A percentile compares a stretch with the other conserved stretches of the same genome.
These are phyloP conservation scores for Polypterus bichir DNA, from an alignment of 2,113 vertebrate genomes.

Conservation along the genomic window DNA sequence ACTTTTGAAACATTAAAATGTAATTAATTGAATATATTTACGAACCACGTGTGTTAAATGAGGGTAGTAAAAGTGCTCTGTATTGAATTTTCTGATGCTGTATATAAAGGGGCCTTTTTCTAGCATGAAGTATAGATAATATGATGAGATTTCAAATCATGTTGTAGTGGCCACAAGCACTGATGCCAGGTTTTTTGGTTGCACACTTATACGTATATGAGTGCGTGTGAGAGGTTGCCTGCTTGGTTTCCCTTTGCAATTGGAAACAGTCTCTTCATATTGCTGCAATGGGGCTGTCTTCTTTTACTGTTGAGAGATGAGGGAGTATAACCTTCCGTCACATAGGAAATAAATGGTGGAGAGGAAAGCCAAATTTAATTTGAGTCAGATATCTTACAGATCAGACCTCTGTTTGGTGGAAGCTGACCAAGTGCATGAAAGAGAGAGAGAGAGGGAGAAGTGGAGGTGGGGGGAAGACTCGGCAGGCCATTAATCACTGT, in stretches of 20 bases:
- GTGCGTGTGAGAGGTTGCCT: no score
- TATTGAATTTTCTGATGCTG: no score
- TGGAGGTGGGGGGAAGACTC: conserved; percentile 53
- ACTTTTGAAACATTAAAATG: no score
- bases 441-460: conserved; percentile 43
- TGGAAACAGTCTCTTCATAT: conserved; percentile 64
- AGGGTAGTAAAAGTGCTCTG: no score
- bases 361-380: conserved; percentile 79
- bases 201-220: no score
- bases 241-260: conserved; percentile 43
- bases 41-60: no score
- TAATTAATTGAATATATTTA: no score
- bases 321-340: conserved; percentile 74
- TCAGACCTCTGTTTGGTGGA: conserved; percentile 60
- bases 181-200: no score
- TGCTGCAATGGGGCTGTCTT: conserved; percentile 66
- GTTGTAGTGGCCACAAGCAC: no score
- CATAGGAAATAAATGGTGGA: conserved; percentile 76
- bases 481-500: conserved; percentile 68
- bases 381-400: conserved; percentile 72
- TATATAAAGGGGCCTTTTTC: no score
- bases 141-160: no score
- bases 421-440: conserved; percentile 46
- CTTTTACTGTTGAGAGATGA: conserved; percentile 69
- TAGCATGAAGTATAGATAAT: no score